A percentile compares a stretch with the other conserved stretches of the same genome.
These are phyloP conservation scores for Petrocephalus microphthalmus DNA, from an alignment of 2,113 vertebrate species.

Conservation along the genomic window DNA sequence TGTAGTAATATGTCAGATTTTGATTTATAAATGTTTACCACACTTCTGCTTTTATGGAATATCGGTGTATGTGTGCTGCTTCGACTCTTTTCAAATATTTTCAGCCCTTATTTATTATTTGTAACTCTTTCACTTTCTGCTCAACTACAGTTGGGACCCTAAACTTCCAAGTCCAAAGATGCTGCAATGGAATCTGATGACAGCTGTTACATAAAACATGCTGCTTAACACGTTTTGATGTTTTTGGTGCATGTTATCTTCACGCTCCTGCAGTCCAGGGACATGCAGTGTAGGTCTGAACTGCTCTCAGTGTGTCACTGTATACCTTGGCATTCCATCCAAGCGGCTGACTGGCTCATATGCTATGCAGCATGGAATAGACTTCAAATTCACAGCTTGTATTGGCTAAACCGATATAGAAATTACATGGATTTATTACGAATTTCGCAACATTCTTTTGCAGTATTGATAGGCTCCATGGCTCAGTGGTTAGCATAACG, in stretches of 20 bases:
- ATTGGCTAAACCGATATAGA: background rate
- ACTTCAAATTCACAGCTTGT: background rate
- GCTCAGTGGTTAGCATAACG: background rate
- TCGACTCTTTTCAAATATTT: background rate
- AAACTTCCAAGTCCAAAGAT: background rate
- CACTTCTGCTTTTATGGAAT: background rate
- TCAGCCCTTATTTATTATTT: background rate
- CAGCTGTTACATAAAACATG: background rate
- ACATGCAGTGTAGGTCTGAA: background rate
- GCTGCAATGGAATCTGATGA: background rate
- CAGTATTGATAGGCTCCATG: background rate
- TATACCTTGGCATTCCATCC: background rate
- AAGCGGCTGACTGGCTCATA: background rate
- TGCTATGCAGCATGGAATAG: background rate
- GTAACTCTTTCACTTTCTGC: background rate
- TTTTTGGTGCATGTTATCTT: background rate
- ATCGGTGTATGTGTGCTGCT: background rate
- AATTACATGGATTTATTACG: too few relatives aligned
- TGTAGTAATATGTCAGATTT: background rate
- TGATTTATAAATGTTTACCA: background rate
- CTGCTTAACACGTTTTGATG: background rate
- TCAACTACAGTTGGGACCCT: background rate
- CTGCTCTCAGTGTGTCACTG: background rate
- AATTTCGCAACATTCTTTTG: background rate
- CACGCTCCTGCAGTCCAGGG: background rate